Base-by-base conservation (phyloP, 2,797 vertebrate species). In the Protonibea diacanthus region DNA sequence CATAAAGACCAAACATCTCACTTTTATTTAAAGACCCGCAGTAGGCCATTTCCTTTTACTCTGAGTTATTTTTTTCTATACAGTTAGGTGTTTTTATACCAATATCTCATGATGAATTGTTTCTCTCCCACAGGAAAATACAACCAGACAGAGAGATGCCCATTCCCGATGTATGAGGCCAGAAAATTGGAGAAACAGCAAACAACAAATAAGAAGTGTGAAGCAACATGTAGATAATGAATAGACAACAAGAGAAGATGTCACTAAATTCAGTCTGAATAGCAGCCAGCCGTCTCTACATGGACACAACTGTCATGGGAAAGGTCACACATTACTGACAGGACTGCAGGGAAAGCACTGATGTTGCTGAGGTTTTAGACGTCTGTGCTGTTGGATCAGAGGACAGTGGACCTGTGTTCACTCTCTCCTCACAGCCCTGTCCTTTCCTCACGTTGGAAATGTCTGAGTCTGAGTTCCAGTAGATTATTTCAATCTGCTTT, bases 111-210 rank as follows among this genome's bases (percentile, higher is more conserved):
- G 1, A 70, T n/a, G 23, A 47, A 21, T 71, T 59, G 0, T 72
- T 40, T 81, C 45, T 72, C 49, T 48, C 21, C 13, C 4, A 25
- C 82, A 95, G 94, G 77, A 93, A 92, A 91, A 69, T 14, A 45
- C 87, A 88, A 45, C 33, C 77, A 33, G 61, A 56, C 5, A 80
- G 80, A 81, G 72, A 76, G 7, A 23, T 78, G 38, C 49, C 80
- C 9, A 10, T 21, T 8, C 47, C 15, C 4, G 49, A 88, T 6
- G 84, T 84, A 33, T 93, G 84, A 94, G 61, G 20, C 21, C 40
- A 49, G 20, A 63, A 71, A 69, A 44, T 25, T 1, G 27, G 51
- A 66, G 53, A 51, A 55, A 56, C 6, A 53, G 29, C 18, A 59
- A 58, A 40, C 6, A 47, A 51, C 20, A 60, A 33, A 29, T 17